Evolutionary conservation across 1,140 invertebrate species (phyloP), one percentile per base, ranked within the genome.

Genomic region (Rhyzopertha dominica): DNA sequence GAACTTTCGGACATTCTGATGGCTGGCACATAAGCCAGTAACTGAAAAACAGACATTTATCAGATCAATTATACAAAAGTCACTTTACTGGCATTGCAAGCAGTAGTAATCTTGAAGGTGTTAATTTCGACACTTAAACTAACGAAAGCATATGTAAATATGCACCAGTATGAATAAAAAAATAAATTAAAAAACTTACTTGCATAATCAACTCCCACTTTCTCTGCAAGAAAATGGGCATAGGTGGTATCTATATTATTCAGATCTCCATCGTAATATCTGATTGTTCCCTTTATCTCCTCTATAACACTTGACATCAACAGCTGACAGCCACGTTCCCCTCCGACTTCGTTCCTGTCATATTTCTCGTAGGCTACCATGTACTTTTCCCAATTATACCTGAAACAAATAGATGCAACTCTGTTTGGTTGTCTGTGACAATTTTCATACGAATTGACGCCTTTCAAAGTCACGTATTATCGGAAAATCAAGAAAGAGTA

Each of bases 21-120:
- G 84, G 57, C 85, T 90, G 0, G 91, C 92, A 63, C 95, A 98
- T 56, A 97, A 79, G 36, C 97, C 85, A 37, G 97, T 86, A 64
- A 98, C 95, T 97, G 79, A 25, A 83, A 82, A 66, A 32, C 30
- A 18, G 41, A 37, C 31, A 32, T 32, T 16, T 18, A 32, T 32
- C 20, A 16, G 10, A 2, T 9, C 16, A 5, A 32, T 4, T 18
- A 32, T 32, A 32, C 20, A 19, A 32, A 32, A 18, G 7, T 5
- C 17, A 19, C 20, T 32, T 32, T 32, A 16, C 12, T 32, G 16
- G 17, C 31, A 13, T 32, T 32, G 17, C 12, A 32, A 32, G 5
- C 17, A 8, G 31, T 32, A 32, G n/a, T n/a, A n/a, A n/a, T n/a
- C 31, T 32, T 16, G 12, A 32, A 14, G n/a, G 12, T 30, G 12